Conservation (phyloP, 1,140 invertebrate genomes). For the Calephelis virginiensis region DNA sequence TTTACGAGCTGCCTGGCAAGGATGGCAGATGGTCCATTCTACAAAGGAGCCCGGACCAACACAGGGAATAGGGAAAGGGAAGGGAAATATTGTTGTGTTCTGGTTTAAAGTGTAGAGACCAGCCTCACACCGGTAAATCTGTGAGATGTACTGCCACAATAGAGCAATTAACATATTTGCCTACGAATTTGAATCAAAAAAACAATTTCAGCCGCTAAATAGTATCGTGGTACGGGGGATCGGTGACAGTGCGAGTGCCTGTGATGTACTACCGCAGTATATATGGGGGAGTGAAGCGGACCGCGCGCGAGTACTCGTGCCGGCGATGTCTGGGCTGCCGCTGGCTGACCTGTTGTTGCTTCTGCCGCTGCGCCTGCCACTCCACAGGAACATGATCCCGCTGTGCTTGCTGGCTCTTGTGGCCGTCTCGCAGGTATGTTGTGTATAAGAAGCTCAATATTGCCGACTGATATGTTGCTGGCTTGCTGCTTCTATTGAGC, state of each 20-base stretch:
- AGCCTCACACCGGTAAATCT: no score
- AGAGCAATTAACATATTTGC: no score
- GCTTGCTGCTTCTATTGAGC: no score
- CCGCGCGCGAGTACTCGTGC: slow-evolving; percentile 47
- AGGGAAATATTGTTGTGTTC: no score
- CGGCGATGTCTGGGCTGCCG: slow-evolving; percentile 39
- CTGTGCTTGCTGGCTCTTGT: slow-evolving; percentile 21
- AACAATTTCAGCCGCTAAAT: neutral
- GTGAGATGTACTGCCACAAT: no score
- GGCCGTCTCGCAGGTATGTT: neutral
- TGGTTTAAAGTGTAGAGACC: no score
- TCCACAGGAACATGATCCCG: slow-evolving; percentile 25
- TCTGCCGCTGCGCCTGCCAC: slow-evolving; percentile 41
- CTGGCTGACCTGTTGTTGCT: slow-evolving; percentile 45
- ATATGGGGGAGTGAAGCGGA: slow-evolving; percentile 26
- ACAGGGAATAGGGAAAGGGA: no score
- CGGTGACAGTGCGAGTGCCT: neutral
- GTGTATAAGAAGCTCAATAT: no score
- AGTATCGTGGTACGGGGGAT: neutral
- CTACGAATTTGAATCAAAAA: neutral
- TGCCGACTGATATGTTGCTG: no score
- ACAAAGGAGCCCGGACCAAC: no score
- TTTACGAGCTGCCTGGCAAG: no score
- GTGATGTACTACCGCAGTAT: slow-evolving; percentile 40
- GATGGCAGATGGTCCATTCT: no score